Percentiles rank a stretch among this genome's conserved stretches.
Evolutionary conservation across 2,797 vertebrate species (phyloP).

Genomic region (Spondyliosoma cantharus): DNA sequence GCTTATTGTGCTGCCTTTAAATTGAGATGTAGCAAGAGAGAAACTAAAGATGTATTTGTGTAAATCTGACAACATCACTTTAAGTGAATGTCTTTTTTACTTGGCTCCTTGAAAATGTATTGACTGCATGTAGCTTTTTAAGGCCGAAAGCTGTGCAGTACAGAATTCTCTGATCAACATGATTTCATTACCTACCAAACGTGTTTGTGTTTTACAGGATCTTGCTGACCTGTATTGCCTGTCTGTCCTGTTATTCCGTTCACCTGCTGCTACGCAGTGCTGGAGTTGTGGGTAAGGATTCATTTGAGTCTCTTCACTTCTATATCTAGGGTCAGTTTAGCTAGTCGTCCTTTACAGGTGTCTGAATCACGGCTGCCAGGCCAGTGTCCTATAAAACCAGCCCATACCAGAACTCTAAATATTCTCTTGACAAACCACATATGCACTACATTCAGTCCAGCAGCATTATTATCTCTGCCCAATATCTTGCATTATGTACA

Average conservation of each 20-base stretch:
- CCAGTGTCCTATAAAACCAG: no score
- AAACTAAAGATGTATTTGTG: no score
- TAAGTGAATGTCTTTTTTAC: no score
- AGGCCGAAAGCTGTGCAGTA: neutral
- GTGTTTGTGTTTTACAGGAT: slow-evolving; percentile 73
- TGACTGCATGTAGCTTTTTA: neutral
- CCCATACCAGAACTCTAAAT: no score
- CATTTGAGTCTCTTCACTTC: neutral
- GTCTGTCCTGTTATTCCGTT: slow-evolving; percentile 89
- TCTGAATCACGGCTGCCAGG: neutral
- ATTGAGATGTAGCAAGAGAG: no score
- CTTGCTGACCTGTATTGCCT: slow-evolving; percentile 86
- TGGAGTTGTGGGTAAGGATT: slow-evolving; percentile 87
- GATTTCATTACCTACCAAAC: neutral
- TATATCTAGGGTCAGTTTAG: neutral
- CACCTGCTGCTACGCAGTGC: slow-evolving; percentile 89
- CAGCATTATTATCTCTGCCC: no score
- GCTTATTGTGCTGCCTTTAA: no score
- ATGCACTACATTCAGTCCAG: no score
- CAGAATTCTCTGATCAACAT: neutral
- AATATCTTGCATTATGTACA: no score
- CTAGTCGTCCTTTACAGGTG: neutral
- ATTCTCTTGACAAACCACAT: no score
- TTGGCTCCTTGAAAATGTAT: neutral
- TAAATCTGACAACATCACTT: no score